Evolutionary conservation across 23 tunicate species (phyloP).

Genomic region (Clavelina lepadiformis): DNA sequence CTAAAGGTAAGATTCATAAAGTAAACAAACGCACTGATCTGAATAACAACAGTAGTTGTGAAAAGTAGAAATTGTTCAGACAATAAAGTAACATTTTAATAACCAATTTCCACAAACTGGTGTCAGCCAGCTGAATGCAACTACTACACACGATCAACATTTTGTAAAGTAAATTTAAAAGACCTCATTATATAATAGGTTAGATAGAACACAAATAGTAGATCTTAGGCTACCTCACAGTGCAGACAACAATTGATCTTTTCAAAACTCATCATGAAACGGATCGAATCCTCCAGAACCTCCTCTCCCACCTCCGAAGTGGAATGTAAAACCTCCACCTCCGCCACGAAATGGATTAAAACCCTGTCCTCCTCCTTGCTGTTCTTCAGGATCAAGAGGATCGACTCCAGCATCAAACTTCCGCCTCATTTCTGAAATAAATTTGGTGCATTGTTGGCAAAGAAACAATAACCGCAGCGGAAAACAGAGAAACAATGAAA

Average conservation of each 20-base stretch:
- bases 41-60: too few species aligned
- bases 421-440: slow-evolving; percentile 66
- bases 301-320: slow-evolving; percentile 70
- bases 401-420: slow-evolving; percentile 88
- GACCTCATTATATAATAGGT: too few species aligned
- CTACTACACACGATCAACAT: too few species aligned
- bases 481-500: too few species aligned
- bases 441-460: background rate
- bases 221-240: background rate
- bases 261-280: slow-evolving; percentile 81
- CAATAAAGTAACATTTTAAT: too few species aligned
- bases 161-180: too few species aligned
- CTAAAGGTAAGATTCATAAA: too few species aligned
- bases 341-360: slow-evolving; percentile 82
- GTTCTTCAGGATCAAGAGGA: slow-evolving; percentile 92
- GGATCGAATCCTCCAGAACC: slow-evolving; percentile 3
- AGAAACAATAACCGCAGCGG: too few species aligned
- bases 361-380: slow-evolving; percentile 56
- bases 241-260: background rate
- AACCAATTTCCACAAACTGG: too few species aligned
- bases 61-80: too few species aligned
- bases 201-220: background rate
- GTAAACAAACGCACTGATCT: too few species aligned
- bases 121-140: too few species aligned
- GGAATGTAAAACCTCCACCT: slow-evolving; percentile 86